phyloP scores from a whole-genome alignment of 2,888 invertebrate genomes.

The Phorcus lineatus region DNA sequence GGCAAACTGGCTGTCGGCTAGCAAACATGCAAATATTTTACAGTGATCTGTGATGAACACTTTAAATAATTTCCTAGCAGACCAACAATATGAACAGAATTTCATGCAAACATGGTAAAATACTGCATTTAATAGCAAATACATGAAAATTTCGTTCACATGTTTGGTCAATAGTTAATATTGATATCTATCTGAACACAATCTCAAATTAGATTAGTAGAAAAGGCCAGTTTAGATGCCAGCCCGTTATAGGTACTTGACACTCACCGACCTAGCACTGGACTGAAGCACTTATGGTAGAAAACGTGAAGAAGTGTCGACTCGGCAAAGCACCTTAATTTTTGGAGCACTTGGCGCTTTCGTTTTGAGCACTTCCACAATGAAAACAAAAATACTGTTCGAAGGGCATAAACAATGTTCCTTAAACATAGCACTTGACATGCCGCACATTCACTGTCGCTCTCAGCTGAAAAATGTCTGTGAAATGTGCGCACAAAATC shows the following conservation, averaged over 20 bases:
- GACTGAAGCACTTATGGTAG: conserved; percentile 14
- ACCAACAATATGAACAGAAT: neutral
- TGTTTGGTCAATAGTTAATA: no score
- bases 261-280: neutral
- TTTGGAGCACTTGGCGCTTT: neutral
- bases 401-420: conserved; percentile 18
- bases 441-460: neutral
- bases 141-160: neutral
- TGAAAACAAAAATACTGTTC: neutral
- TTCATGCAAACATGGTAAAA: neutral
- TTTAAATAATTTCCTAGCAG: no score
- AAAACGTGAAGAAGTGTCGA: neutral
- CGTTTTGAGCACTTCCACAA: conserved; percentile 7
- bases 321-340: conserved; percentile 6
- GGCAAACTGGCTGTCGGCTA: no score
- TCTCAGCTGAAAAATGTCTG: no score
- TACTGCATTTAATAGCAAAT: neutral
- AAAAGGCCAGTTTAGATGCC: neutral
- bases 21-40: no score
- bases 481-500: no score
- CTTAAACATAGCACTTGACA: neutral
- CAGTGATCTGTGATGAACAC: no score
- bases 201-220: neutral
- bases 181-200: neutral
- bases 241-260: neutral